Percentiles rank a stretch among this genome's conserved stretches.
Evolutionary conservation across 2,797 vertebrate genomes (phyloP).

Genomic region (Cheirogaleus major): DNA sequence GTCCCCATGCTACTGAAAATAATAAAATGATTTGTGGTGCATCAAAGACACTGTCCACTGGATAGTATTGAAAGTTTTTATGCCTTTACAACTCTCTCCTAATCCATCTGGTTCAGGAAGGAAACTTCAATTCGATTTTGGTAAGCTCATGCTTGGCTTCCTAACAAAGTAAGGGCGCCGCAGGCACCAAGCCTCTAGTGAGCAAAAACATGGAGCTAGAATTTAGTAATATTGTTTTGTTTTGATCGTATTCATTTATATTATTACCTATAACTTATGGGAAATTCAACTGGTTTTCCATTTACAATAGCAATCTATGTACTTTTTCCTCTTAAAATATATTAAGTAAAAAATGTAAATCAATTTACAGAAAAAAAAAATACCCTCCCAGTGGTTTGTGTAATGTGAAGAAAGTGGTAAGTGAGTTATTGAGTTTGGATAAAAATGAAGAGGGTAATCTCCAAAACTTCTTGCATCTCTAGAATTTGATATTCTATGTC

Average conservation of each 20-base stretch:
- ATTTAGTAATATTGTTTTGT: background rate
- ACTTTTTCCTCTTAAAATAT: background rate
- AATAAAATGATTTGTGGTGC: background rate
- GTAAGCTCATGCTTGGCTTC: conserved; percentile 1
- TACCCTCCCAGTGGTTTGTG: background rate
- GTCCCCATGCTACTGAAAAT: background rate
- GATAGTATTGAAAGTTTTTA: background rate
- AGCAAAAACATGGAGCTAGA: background rate
- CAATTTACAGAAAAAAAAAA: background rate
- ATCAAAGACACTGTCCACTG: background rate
- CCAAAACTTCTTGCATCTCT: background rate
- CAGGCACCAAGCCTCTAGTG: background rate
- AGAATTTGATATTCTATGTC: background rate
- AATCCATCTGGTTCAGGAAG: background rate
- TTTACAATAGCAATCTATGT: background rate
- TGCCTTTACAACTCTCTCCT: background rate
- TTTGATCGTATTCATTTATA: background rate
- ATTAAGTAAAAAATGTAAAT: background rate
- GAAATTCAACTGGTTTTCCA: background rate
- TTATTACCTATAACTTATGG: background rate
- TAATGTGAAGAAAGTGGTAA: background rate
- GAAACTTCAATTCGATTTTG: background rate
- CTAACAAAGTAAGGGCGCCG: background rate
- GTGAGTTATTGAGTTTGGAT: background rate
- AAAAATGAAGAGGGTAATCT: background rate